Evolutionary conservation across 2,797 vertebrate genomes (phyloP).

Genomic region (Ambastaia sidthimunki): DNA sequence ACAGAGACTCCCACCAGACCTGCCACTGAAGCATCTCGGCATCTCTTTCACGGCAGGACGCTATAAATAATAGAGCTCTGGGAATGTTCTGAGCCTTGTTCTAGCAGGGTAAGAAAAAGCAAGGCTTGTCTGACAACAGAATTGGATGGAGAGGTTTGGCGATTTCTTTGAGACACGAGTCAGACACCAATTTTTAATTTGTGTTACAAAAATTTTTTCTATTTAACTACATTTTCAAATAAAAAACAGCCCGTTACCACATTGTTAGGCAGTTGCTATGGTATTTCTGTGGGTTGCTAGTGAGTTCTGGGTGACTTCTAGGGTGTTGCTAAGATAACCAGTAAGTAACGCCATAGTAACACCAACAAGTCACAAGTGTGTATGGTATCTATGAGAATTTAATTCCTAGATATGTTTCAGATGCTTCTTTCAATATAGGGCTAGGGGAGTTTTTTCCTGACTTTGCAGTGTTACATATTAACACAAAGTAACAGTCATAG

Average conservation of each 20-base stretch:
- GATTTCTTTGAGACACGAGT: neutral
- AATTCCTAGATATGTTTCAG: neutral
- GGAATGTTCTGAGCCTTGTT: slow-evolving; percentile 46
- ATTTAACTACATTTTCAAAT: neutral
- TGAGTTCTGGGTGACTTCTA: neutral
- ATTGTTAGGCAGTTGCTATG: neutral
- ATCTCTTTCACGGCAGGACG: slow-evolving; percentile 53
- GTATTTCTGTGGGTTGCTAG: neutral
- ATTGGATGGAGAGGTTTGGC: neutral
- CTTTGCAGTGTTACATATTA: no score
- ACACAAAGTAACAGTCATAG: no score
- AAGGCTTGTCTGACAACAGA: neutral
- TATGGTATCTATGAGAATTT: neutral
- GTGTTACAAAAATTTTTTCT: neutral
- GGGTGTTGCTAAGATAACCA: neutral
- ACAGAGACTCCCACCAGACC: slow-evolving; percentile 36
- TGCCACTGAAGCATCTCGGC: slow-evolving; percentile 45
- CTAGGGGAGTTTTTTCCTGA: no score
- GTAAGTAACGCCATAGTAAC: neutral
- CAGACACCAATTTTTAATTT: neutral
- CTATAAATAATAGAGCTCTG: slow-evolving; percentile 71
- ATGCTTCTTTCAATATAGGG: neutral
- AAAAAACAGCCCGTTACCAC: no score
- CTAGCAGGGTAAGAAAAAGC: neutral
- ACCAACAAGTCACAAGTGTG: neutral